A percentile compares a stretch with the other conserved stretches of the same genome.
These are phyloP conservation scores for Microtus montanus DNA, from an alignment of 2,113 vertebrate genomes.

Conservation along the genomic window DNA sequence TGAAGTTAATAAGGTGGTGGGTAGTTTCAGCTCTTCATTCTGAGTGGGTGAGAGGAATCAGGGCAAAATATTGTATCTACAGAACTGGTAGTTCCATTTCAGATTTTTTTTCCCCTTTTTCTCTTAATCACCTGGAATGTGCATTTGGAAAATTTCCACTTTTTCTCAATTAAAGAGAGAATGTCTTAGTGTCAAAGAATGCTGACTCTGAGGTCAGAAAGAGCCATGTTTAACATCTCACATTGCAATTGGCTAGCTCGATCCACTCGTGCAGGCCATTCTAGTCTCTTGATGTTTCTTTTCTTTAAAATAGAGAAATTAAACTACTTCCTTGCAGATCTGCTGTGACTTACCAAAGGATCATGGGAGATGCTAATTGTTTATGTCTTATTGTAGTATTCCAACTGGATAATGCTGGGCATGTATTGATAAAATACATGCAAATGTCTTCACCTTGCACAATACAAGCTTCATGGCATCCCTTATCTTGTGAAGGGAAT, in stretches of 20 bases:
- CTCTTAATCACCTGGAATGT: constrained; percentile 32
- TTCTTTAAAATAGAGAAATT: not conserved
- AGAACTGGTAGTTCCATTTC: not conserved
- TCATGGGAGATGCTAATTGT: not conserved
- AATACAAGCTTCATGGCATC: not conserved
- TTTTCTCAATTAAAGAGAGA: constrained; percentile 48
- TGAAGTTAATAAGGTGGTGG: constrained; percentile 33
- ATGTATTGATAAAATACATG: not conserved
- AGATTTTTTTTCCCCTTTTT: not conserved
- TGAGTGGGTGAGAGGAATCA: not conserved
- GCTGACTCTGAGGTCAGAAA: not conserved
- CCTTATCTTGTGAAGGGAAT: not conserved
- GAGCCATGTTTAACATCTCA: not conserved
- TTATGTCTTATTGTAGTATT: not conserved
- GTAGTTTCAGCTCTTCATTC: constrained; percentile 31
- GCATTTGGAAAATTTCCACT: constrained; percentile 37
- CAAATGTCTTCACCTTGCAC: not conserved
- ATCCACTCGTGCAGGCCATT: not conserved
- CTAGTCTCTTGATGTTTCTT: constrained; percentile 2
- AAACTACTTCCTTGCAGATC: not conserved
- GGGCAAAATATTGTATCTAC: not conserved
- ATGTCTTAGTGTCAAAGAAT: not conserved
- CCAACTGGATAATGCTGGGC: not conserved
- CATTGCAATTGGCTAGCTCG: not conserved
- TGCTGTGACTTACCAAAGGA: not conserved